phyloP scores from a whole-genome alignment of 2,797 vertebrate species.

The Ceyx erithaca region DNA sequence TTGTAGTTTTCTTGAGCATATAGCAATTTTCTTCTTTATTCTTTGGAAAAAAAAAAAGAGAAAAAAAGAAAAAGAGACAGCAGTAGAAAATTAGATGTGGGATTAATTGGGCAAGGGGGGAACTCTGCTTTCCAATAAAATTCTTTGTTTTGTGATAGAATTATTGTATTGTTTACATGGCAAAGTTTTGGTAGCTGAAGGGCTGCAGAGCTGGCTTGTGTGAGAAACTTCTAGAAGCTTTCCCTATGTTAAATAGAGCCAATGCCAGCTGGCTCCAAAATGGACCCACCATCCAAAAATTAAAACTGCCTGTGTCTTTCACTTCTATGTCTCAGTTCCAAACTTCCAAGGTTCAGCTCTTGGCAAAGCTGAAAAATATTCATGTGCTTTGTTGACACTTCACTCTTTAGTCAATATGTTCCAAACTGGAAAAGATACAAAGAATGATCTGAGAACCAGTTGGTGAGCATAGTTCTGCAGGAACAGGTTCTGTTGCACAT shows the following conservation, averaged over 20 bases:
- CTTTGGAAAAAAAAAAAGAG: neutral
- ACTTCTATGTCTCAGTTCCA: too few relatives aligned
- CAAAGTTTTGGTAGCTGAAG: neutral
- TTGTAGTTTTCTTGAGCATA: neutral
- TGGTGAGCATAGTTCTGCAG: too few relatives aligned
- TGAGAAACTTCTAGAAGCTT: neutral
- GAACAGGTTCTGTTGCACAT: too few relatives aligned
- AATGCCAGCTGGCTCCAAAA: neutral
- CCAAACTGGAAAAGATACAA: too few relatives aligned
- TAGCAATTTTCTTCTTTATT: neutral
- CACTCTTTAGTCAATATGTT: too few relatives aligned
- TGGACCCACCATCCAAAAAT: neutral
- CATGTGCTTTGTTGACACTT: too few relatives aligned
- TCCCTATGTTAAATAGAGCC: accelerated
- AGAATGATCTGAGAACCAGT: too few relatives aligned
- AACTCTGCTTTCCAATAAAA: neutral
- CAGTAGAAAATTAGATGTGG: neutral
- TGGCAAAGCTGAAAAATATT: too few relatives aligned
- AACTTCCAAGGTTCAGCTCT: too few relatives aligned
- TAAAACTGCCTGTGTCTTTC: too few relatives aligned
- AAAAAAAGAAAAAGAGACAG: neutral
- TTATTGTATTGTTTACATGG: neutral
- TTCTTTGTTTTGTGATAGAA: neutral
- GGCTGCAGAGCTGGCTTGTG: accelerated
- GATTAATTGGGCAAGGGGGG: neutral